Evolutionary conservation across 92 coral and sea anemone species (phyloP).

Genomic region (Isaurus tuberculatus): DNA sequence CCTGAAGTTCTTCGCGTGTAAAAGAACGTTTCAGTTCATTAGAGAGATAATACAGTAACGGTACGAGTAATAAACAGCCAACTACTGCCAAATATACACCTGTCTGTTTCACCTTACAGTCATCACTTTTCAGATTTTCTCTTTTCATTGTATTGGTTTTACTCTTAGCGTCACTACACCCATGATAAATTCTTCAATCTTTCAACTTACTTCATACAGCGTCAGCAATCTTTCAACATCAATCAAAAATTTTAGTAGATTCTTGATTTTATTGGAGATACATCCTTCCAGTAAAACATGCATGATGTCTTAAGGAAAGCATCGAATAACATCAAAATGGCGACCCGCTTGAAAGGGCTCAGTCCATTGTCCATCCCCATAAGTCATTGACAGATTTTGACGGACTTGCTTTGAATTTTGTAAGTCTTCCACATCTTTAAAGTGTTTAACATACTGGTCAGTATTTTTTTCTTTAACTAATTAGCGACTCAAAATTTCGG

Average conservation of each 20-base stretch:
- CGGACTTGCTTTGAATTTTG: constrained; percentile 44
- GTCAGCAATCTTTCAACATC: background rate
- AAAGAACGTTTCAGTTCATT: too few species aligned
- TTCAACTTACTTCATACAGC: constrained; percentile 24
- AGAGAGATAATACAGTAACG: too few species aligned
- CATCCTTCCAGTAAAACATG: constrained; percentile 47
- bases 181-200: constrained; percentile 43
- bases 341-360: constrained; percentile 25
- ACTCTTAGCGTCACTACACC: constrained; percentile 33
- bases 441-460: constrained; percentile 43
- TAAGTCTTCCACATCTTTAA: constrained; percentile 40
- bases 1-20: too few species aligned
- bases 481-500: too few species aligned
- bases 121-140: too few species aligned
- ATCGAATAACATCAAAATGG: constrained; percentile 34
- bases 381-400: constrained; percentile 25
- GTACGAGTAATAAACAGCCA: too few species aligned
- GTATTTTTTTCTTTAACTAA: too few species aligned
- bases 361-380: constrained; percentile 40
- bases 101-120: too few species aligned
- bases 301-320: constrained; percentile 46
- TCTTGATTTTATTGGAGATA: constrained; percentile 31
- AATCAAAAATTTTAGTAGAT: constrained; percentile 24
- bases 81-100: too few species aligned
- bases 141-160: constrained; percentile 4